A percentile compares a stretch with the other conserved stretches of the same genome.
phyloP scores from a whole-genome alignment of 2,888 invertebrate species.

The Formica aserva region DNA sequence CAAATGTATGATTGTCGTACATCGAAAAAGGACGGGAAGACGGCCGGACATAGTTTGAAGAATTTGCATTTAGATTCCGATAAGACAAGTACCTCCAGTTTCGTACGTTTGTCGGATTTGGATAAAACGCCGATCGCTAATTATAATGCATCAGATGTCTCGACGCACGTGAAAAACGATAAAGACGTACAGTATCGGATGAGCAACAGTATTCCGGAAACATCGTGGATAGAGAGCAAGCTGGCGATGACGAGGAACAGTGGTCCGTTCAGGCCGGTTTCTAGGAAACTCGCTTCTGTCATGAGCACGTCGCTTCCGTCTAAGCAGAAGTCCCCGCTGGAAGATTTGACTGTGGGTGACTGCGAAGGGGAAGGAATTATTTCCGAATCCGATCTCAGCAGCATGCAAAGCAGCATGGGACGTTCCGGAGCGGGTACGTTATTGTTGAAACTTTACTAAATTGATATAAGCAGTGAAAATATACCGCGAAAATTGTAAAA shows the following conservation, averaged over 20 bases:
- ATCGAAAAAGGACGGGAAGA: constrained; percentile 81
- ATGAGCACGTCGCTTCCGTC: constrained; percentile 83
- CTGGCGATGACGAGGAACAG: constrained; percentile 89
- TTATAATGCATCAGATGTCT: constrained; percentile 81
- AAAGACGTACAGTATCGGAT: constrained; percentile 86
- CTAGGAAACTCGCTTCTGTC: constrained; percentile 78
- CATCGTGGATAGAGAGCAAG: constrained; percentile 89
- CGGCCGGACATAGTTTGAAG: constrained; percentile 83
- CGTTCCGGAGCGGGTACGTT: constrained; percentile 85
- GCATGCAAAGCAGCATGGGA: constrained; percentile 87
- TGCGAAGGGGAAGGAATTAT: constrained; percentile 82
- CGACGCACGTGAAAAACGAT: constrained; percentile 76
- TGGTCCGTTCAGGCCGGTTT: constrained; percentile 84
- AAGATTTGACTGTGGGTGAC: constrained; percentile 79
- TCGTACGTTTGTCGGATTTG: constrained; percentile 93
- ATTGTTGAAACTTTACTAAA: not conserved
- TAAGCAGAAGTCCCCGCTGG: constrained; percentile 82
- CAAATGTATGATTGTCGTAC: constrained; percentile 64
- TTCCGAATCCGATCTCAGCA: constrained; percentile 86
- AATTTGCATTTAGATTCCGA: constrained; percentile 82
- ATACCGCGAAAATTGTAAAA: not conserved
- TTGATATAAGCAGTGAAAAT: not conserved
- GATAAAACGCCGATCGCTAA: constrained; percentile 89
- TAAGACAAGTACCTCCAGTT: constrained; percentile 86
- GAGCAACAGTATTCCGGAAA: constrained; percentile 90